These are phyloP conservation scores for Gobionotothen gibberifrons DNA, from an alignment of 2,797 vertebrate species.

Conservation along the genomic window DNA sequence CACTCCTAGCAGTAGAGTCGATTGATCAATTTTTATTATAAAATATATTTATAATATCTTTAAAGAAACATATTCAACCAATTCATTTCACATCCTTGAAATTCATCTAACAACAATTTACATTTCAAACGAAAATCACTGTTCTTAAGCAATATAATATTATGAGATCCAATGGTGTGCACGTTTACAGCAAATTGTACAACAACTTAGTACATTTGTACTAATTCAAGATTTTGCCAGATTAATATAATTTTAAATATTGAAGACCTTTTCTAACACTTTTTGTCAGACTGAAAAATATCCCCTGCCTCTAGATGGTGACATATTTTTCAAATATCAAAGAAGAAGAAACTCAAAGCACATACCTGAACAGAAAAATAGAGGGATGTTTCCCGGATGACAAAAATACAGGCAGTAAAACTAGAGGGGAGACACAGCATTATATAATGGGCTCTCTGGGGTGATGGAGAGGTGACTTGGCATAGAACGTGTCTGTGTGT, in stretches of 20 bases:
- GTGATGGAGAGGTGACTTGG: constrained; percentile 24
- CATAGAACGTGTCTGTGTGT: constrained; percentile 11
- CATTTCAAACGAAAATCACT: background rate
- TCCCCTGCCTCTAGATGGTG: background rate
- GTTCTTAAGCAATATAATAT: background rate
- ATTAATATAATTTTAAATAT: too few relatives aligned
- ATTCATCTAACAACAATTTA: background rate
- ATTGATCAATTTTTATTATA: background rate
- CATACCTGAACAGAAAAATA: constrained; percentile 58
- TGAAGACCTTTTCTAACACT: too few relatives aligned
- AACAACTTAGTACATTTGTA: background rate
- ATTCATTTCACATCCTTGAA: background rate
- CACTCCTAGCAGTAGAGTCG: background rate
- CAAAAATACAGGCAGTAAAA: constrained; percentile 13
- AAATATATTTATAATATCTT: background rate
- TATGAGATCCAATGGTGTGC: background rate
- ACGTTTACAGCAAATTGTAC: too few relatives aligned
- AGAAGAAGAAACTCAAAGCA: constrained; percentile 1
- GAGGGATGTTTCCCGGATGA: constrained; percentile 22
- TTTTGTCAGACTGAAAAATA: too few relatives aligned
- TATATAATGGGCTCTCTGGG: constrained; percentile 55
- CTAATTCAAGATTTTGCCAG: background rate
- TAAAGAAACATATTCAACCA: background rate
- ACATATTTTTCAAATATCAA: background rate
- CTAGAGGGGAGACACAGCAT: constrained; percentile 11